phyloP scores from a whole-genome alignment of 2,797 vertebrate species.

The Alfaro cultratus region DNA sequence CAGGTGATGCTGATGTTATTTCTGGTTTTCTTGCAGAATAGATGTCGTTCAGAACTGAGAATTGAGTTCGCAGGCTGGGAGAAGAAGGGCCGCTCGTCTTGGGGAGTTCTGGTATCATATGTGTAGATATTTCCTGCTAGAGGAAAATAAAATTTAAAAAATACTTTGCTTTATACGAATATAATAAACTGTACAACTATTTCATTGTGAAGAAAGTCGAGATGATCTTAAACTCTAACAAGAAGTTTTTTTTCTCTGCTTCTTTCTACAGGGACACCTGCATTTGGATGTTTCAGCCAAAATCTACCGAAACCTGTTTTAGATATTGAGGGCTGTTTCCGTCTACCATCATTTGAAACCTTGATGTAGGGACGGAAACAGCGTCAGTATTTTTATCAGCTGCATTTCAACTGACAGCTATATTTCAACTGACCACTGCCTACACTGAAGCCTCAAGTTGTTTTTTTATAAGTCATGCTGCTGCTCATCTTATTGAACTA shows the following conservation, averaged over 20 bases:
- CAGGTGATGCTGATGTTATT: background rate
- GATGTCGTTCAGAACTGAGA: conserved; percentile 3
- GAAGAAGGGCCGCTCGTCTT: conserved; percentile 1
- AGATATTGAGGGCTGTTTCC: background rate
- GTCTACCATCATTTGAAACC: background rate
- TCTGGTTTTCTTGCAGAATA: background rate
- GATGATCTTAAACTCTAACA: background rate
- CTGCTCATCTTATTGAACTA: background rate
- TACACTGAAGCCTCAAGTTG: background rate
- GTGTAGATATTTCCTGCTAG: conserved; percentile 35
- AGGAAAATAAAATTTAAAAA: conserved; percentile 12
- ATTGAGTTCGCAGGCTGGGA: background rate
- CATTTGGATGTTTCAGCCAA: background rate
- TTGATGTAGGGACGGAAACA: background rate
- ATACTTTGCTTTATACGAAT: background rate
- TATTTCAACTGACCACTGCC: background rate
- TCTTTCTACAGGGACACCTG: background rate
- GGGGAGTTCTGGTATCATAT: conserved; percentile 24
- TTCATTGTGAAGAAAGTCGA: background rate
- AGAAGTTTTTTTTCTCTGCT: background rate
- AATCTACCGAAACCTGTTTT: background rate
- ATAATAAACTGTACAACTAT: background rate
- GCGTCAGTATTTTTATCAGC: background rate
- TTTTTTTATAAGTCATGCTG: background rate
- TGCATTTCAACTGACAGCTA: background rate